phyloP scores from a whole-genome alignment of 2,888 invertebrate genomes.

The Mactromeris polynyma region DNA sequence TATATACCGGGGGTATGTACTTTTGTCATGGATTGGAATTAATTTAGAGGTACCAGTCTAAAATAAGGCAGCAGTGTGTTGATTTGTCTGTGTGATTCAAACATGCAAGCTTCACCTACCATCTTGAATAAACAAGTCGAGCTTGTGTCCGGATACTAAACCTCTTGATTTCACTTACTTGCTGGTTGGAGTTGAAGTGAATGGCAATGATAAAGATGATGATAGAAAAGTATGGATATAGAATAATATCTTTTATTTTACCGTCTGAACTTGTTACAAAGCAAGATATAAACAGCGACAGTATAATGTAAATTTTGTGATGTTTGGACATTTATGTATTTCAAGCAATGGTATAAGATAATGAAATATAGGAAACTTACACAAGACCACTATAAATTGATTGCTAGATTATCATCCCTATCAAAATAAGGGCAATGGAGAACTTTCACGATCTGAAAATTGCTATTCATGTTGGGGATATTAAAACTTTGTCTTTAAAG shows the following conservation, averaged over 20 bases:
- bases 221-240: neutral
- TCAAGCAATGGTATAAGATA: constrained; percentile 2
- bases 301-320: neutral
- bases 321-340: constrained; percentile 1
- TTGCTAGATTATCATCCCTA: neutral
- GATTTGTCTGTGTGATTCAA: too few species aligned
- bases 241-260: constrained; percentile 21
- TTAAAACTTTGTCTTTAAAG: neutral
- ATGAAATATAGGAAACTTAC: neutral
- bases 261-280: constrained; percentile 17
- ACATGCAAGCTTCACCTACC: too few species aligned
- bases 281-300: constrained; percentile 7
- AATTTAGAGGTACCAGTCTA: too few species aligned
- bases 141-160: too few species aligned
- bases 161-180: too few species aligned
- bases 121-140: too few species aligned
- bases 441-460: neutral
- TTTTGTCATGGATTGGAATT: too few species aligned
- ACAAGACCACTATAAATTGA: neutral
- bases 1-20: too few species aligned
- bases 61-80: too few species aligned
- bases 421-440: neutral
- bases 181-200: too few species aligned
- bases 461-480: neutral
- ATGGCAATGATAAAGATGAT: neutral